These are phyloP conservation scores for Chanos chanos DNA, from an alignment of 2,797 vertebrate genomes.

Conservation along the genomic window DNA sequence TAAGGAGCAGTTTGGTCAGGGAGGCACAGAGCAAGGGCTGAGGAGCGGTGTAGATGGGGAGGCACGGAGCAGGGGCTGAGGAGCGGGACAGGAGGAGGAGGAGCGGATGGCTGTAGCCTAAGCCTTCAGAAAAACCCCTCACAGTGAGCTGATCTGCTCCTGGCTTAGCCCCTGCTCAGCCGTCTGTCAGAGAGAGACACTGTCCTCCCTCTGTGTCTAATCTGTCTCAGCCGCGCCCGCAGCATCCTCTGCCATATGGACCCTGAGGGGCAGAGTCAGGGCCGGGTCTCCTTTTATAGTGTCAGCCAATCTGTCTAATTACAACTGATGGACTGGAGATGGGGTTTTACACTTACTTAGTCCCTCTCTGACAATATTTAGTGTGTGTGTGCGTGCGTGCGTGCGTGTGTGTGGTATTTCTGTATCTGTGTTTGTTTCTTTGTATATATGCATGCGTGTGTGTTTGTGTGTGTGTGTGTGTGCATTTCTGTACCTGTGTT, in stretches of 20 bases:
- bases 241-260: slow-evolving; percentile 53
- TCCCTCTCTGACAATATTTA: too few species aligned
- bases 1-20: too few species aligned
- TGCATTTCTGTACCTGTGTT: not conserved
- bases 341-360: too few species aligned
- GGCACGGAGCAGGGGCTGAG: slow-evolving; percentile 51
- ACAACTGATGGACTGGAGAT: slow-evolving; percentile 1
- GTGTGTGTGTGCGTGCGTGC: slow-evolving; percentile 3
- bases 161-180: slow-evolving; percentile 51
- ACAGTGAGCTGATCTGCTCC: slow-evolving; percentile 62
- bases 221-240: slow-evolving; percentile 55
- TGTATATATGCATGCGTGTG: not conserved
- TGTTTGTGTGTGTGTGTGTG: not conserved
- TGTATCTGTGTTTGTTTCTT: not conserved
- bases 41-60: too few species aligned
- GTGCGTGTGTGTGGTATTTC: not conserved
- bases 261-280: slow-evolving; percentile 33
- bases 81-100: slow-evolving; percentile 9
- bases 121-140: slow-evolving; percentile 58
- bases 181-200: slow-evolving; percentile 42
- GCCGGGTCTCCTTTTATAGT: slow-evolving; percentile 15
- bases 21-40: too few species aligned
- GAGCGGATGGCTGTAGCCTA: slow-evolving; percentile 67
- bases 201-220: slow-evolving; percentile 47
- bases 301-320: slow-evolving; percentile 27